A percentile compares a stretch with the other conserved stretches of the same genome.
Evolutionary conservation across 2,113 vertebrate species (phyloP).

Genomic region (Larimichthys crocea): DNA sequence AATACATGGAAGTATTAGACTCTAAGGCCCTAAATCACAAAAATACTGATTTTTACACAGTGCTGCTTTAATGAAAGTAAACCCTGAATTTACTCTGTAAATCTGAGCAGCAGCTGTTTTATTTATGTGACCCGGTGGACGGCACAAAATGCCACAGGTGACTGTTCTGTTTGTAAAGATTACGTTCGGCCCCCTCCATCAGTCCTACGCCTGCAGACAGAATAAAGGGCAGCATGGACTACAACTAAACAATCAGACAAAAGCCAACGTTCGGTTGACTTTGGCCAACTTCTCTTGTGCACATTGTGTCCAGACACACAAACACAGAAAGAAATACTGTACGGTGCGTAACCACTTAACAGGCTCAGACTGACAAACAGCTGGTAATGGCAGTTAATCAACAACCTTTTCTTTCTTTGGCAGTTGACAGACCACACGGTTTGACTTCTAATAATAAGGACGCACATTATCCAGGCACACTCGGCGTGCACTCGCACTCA

Average conservation of each 20-base stretch:
- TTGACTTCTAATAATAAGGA: constrained; percentile 73
- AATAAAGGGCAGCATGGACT: constrained; percentile 19
- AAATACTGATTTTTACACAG: too few relatives aligned
- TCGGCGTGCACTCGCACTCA: constrained; percentile 45
- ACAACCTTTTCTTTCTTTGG: constrained; percentile 68
- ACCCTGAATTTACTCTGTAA: background rate
- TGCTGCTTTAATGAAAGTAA: too few relatives aligned
- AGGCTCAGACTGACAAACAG: constrained; percentile 76
- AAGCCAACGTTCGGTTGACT: constrained; percentile 40
- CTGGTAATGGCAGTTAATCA: constrained; percentile 79
- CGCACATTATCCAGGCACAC: constrained; percentile 53
- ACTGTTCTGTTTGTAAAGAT: background rate
- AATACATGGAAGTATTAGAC: too few relatives aligned
- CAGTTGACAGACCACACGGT: constrained; percentile 55
- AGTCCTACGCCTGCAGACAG: constrained; percentile 23
- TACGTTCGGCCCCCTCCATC: background rate
- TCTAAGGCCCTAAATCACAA: too few relatives aligned
- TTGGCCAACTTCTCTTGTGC: constrained; percentile 26
- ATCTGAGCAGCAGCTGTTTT: constrained; percentile 2
- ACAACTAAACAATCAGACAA: constrained; percentile 42
- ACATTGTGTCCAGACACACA: constrained; percentile 40
- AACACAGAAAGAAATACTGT: constrained; percentile 38
- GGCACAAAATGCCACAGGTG: constrained; percentile 27
- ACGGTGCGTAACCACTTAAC: constrained; percentile 60
- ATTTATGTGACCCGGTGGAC: background rate